Evolutionary conservation across 2,888 invertebrate genomes (phyloP), one percentile per base, ranked within the genome.

Genomic region (Caenorhabditis imperialis): DNA sequence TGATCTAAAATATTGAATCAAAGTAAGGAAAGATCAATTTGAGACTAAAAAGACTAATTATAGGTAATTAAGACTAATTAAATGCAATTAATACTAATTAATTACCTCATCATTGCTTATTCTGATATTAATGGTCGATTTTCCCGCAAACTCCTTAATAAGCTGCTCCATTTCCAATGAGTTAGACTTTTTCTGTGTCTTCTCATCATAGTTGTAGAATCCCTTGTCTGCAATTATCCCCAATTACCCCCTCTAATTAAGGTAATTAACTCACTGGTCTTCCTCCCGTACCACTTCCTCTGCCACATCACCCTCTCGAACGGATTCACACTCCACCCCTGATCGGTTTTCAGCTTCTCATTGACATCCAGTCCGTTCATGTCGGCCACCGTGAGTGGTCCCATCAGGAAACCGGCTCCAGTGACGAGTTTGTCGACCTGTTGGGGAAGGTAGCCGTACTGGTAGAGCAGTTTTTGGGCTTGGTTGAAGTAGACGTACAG

Each of bases 341-440:
- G 50, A 40, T 82, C 84, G 18, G 14, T 51, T 48, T 80, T 80
- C 58, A 84, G 58, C 48, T 80, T 79, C 16, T 62, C 77, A 45
- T 61, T 50, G 0, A 84, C 82, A 58, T 84, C 84, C 12, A 82
- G 37, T 25, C 84, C 84, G 62, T 84, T 84, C 84, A 84, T 83
- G 51, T 84, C 84, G 23, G 60, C 50, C 60, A 84, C 72, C 40
- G 84, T 81, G n/a, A 81, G 40, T 8, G 84, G 84, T 0, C 84
- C 84, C 82, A 83, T 82, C 18, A 81, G 57, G 27, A 84, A 78
- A 25, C 84, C 84, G 16, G 69, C 70, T 10, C 63, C 65, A 2
- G 51, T 62, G n/a, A 84, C 48, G 30, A 81, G 71, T 30, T 70
- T 65, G 45, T 84, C 84, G 18, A 84, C 44, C 38, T 77, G 63